Evolutionary conservation across 2,888 invertebrate genomes (phyloP).

Genomic region (Nemoura dubitans): DNA sequence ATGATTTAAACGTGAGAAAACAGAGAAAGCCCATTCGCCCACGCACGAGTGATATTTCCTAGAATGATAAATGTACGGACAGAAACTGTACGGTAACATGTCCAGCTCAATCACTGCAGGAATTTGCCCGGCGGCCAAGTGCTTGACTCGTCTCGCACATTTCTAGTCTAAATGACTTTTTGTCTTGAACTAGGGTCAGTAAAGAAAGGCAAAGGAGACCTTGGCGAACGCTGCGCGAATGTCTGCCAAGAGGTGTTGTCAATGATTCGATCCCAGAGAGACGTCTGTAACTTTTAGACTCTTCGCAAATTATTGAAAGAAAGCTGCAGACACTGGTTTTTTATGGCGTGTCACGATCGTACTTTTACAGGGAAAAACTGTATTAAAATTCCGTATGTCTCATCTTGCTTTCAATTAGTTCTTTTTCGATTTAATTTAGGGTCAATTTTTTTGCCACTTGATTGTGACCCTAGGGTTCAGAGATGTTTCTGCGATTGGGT

Average conservation of each 20-base stretch:
- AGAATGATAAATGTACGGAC: not conserved
- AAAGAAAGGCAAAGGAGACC: not conserved
- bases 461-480: not conserved
- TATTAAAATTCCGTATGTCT: not conserved
- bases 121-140: not conserved
- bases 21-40: constrained; percentile 16
- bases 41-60: not conserved
- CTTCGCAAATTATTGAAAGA: not conserved
- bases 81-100: not conserved
- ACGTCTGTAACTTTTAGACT: not conserved
- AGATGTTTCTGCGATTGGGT: not conserved
- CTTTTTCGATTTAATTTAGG: not conserved
- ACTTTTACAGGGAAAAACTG: not conserved
- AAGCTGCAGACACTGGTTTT: not conserved
- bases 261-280: not conserved
- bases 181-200: not conserved
- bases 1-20: constrained; percentile 24
- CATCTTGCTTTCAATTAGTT: not conserved
- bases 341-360: not conserved
- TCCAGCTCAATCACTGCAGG: not conserved
- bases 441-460: not conserved
- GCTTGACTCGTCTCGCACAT: not conserved
- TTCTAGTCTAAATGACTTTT: not conserved
- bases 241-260: not conserved
- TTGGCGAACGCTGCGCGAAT: not conserved